phyloP scores from a whole-genome alignment of 2,888 invertebrate genomes.

The Drosophila planitibia region DNA sequence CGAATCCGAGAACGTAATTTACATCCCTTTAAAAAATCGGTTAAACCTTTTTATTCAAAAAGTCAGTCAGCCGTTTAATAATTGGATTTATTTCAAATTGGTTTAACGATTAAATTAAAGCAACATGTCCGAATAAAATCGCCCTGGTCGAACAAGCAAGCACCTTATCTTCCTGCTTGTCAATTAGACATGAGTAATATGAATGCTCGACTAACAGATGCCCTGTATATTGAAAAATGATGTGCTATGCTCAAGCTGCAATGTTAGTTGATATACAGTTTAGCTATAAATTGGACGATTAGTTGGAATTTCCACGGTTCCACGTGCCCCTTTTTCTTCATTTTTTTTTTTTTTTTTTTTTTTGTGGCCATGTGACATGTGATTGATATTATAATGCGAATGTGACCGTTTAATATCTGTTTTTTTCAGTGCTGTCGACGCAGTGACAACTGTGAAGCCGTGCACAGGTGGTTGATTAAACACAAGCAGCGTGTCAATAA shows the following conservation, averaged over 20 bases:
- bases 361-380: background rate
- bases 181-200: background rate
- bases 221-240: background rate
- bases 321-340: background rate
- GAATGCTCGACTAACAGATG: background rate
- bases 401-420: background rate
- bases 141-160: background rate
- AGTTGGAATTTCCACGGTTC: background rate
- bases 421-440: constrained; percentile 48
- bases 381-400: constrained; percentile 5
- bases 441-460: constrained; percentile 26
- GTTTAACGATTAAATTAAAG: background rate
- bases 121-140: background rate
- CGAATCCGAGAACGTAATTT: background rate
- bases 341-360: background rate
- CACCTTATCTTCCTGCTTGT: background rate
- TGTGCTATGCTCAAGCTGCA: background rate
- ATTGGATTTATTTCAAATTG: background rate
- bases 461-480: constrained; percentile 31
- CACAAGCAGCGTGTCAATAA: constrained; percentile 30
- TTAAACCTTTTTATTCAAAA: background rate
- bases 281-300: background rate
- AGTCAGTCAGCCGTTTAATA: background rate
- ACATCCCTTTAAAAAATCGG: background rate
- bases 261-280: background rate